Conservation (phyloP, 2,113 vertebrate species). For the Myotis davidii region DNA sequence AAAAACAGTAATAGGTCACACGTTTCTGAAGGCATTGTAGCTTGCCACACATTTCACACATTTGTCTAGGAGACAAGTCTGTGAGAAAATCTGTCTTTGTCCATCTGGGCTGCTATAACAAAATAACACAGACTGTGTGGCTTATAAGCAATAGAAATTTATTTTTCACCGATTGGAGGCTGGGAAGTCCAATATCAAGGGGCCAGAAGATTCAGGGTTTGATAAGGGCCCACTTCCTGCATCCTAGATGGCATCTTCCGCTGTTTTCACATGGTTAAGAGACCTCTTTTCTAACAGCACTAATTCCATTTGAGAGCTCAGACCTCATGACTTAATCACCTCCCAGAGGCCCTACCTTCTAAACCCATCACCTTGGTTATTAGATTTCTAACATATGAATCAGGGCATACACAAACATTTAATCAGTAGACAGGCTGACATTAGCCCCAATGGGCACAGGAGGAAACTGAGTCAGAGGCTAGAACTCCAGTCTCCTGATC, state of each 20-base stretch:
- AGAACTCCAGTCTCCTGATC: neutral
- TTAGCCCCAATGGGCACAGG: no score
- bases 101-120: no score
- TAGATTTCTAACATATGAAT: no score
- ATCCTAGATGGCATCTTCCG: neutral
- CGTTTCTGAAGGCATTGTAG: neutral
- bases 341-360: neutral
- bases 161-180: no score
- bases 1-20: rapidly evolving
- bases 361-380: neutral
- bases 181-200: no score
- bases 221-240: neutral
- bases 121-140: no score
- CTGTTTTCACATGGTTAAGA: neutral
- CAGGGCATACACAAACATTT: no score
- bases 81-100: no score
- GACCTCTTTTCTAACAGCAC: neutral
- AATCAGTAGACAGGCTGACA: no score
- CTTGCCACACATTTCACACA: neutral
- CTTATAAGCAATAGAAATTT: no score
- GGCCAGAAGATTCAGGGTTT: neutral
- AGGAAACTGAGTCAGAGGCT: no score
- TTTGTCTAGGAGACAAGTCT: neutral
- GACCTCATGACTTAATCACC: neutral
- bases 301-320: neutral